Evolutionary conservation across 1,140 invertebrate genomes (phyloP).

Genomic region (Papilio aristodemus): DNA sequence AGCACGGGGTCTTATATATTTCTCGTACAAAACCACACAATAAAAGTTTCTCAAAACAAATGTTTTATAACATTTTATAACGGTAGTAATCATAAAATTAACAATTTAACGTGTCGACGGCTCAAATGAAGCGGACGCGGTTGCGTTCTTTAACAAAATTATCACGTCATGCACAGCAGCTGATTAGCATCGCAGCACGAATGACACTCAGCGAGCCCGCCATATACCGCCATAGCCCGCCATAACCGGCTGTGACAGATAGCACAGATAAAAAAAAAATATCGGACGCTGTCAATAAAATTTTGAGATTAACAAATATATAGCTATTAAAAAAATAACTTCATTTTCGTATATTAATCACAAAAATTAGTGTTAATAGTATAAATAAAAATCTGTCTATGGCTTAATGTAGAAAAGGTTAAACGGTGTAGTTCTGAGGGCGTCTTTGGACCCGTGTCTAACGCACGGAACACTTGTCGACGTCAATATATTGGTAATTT

Average conservation of each 20-base stretch:
- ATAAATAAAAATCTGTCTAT: too few relatives aligned
- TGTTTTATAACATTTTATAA: conserved; percentile 13
- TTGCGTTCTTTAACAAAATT: conserved; percentile 20
- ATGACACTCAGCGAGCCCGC: conserved; percentile 21
- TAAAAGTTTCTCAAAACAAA: not conserved
- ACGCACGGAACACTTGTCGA: too few relatives aligned
- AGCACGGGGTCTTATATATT: too few relatives aligned
- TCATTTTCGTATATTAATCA: too few relatives aligned
- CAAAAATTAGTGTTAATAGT: too few relatives aligned
- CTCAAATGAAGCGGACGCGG: not conserved
- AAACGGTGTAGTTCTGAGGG: too few relatives aligned
- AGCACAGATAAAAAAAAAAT: not conserved
- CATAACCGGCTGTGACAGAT: not conserved
- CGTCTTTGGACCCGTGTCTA: too few relatives aligned
- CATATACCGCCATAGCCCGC: not conserved
- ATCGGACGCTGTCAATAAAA: conserved; percentile 7
- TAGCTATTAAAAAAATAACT: not conserved
- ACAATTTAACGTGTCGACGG: conserved; percentile 10
- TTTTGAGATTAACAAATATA: not conserved
- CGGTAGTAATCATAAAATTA: conserved; percentile 1
- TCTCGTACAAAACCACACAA: not conserved
- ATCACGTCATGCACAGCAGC: conserved; percentile 13
- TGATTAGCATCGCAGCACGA: conserved; percentile 27
- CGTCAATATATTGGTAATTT: too few relatives aligned
- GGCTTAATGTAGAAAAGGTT: too few relatives aligned